phyloP scores from a whole-genome alignment of 2,797 vertebrate species.

The Typhlichthys subterraneus region DNA sequence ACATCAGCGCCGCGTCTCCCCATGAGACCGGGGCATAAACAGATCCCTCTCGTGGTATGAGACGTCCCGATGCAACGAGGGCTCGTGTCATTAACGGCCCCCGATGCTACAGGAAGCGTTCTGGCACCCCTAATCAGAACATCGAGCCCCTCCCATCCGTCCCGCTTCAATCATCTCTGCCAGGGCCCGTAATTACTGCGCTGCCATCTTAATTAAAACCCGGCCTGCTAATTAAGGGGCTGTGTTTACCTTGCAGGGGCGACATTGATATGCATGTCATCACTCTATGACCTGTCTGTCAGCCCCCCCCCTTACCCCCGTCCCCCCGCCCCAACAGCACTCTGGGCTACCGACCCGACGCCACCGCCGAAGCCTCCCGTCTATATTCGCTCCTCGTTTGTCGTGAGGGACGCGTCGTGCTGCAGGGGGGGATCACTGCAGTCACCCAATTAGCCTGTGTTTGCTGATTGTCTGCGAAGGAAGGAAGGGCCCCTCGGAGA shows the following conservation, averaged over 20 bases:
- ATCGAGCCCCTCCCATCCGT: constrained; percentile 58
- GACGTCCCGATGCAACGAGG: constrained; percentile 44
- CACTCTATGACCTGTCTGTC: not conserved
- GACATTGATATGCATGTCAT: constrained; percentile 82
- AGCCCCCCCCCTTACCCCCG: not conserved
- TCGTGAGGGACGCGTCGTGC: too few species aligned
- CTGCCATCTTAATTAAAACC: constrained; percentile 94
- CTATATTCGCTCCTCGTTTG: too few species aligned
- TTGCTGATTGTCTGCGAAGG: constrained; percentile 60
- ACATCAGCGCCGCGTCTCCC: too few species aligned
- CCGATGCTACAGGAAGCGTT: constrained; percentile 72
- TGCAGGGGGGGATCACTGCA: not conserved
- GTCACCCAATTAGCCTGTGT: constrained; percentile 65
- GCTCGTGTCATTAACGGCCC: constrained; percentile 82
- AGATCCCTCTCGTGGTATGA: constrained; percentile 12
- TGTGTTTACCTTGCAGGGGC: constrained; percentile 90
- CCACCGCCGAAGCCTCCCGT: too few species aligned
- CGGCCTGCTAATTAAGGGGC: constrained; percentile 88
- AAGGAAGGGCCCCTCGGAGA: constrained; percentile 14
- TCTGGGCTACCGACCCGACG: not conserved
- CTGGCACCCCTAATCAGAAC: constrained; percentile 82
- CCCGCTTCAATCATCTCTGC: constrained; percentile 87
- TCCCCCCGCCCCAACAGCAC: not conserved
- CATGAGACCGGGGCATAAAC: constrained; percentile 3
- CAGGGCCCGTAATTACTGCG: constrained; percentile 88